Percentiles rank a stretch among this genome's conserved stretches.
These are phyloP conservation scores for Chelonia mydas DNA, from an alignment of 2,797 vertebrate genomes.

Conservation along the genomic window DNA sequence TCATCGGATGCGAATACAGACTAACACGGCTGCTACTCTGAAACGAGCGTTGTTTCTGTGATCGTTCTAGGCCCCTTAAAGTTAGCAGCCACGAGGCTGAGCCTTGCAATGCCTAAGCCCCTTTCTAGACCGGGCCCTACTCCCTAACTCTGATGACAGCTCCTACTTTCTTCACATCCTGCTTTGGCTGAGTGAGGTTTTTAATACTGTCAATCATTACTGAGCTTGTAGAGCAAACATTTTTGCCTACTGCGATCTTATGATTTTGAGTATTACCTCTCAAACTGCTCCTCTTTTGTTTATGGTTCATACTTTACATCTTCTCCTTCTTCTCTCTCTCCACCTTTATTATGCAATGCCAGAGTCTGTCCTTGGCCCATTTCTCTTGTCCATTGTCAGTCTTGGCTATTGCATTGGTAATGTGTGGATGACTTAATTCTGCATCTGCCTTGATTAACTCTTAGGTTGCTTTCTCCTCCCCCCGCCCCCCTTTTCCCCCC, in stretches of 20 bases:
- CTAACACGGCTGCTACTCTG: too few relatives aligned
- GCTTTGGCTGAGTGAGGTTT: background rate
- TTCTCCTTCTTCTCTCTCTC: background rate
- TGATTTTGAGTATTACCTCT: background rate
- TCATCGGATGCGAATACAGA: too few relatives aligned
- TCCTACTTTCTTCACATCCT: background rate
- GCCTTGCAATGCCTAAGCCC: too few relatives aligned
- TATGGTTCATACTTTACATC: background rate
- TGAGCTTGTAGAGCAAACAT: background rate
- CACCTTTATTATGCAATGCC: background rate
- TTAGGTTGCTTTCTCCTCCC: background rate
- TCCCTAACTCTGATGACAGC: background rate
- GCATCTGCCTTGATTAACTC: background rate
- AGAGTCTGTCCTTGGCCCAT: background rate
- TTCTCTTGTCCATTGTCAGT: background rate
- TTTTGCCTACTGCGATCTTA: background rate
- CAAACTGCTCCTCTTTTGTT: background rate
- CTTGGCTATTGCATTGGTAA: background rate
- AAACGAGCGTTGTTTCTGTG: too few relatives aligned
- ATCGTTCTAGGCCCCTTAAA: too few relatives aligned
- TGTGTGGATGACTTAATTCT: background rate
- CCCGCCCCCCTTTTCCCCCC: accelerated
- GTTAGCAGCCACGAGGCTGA: too few relatives aligned
- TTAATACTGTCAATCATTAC: background rate
- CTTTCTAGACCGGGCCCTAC: background rate